Base-by-base conservation (phyloP, 2,888 invertebrate species). In the Eupithecia pulchellata region DNA sequence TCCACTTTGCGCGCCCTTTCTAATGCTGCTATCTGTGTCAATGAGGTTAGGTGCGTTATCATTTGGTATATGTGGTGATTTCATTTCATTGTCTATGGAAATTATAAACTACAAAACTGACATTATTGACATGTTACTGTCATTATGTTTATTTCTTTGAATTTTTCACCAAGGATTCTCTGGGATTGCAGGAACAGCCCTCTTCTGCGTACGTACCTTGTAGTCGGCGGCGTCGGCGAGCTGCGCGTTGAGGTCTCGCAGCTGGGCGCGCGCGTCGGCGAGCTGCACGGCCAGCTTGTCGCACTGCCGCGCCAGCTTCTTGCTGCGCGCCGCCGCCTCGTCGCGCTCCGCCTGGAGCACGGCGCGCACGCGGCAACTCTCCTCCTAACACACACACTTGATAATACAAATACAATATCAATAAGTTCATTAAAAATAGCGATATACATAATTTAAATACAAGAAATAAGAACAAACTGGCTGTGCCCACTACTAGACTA, bases 191-290 rank as follows among this genome's bases (percentile, higher is more conserved):
- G n/a, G n/a, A n/a, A n/a, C n/a, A n/a, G n/a, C n/a, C n/a, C n/a
- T n/a, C n/a, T n/a, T n/a, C n/a, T 34, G 34, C 34, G 14, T 36
- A 34, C 9, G 17, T 66, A 69, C 97, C 95, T 98, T 98, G 85
- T 97, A 97, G 84, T 98, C 98, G 0, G 97, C 97, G 0, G 98
- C 97, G 86, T 98, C 98, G 0, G 97, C 96, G 11, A 98, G 90
- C 85, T 98, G 98, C 2, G 97, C 96, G 90, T 98, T 98, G 61
- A 98, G 95, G 83, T 98, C 98, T 20, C 97, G 95, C 42, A 97
- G 95, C 79, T 97, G 97, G 0, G 97, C 95, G 75, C 97, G 96
- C n/a, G 97, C 96, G 79, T 99, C 98, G 17, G 95, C 95, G 36
- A 98, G 91, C 86, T 98, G 98, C 42, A 96, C 89, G 71, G 97